These are phyloP conservation scores for Ichneumoninae sp. DNA, from an alignment of 2,888 invertebrate genomes.

Conservation along the genomic window DNA sequence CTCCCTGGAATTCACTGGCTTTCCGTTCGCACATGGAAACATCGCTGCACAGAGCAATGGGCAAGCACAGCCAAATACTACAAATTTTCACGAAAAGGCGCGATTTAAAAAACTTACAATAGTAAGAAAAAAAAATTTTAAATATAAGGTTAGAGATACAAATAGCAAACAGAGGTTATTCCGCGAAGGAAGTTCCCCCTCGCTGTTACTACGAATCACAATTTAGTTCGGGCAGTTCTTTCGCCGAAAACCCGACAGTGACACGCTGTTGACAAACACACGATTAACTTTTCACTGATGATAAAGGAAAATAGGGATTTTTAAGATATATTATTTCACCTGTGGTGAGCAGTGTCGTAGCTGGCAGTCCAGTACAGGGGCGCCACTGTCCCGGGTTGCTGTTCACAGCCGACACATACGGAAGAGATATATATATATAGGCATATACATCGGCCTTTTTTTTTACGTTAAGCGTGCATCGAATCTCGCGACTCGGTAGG, in stretches of 20 bases:
- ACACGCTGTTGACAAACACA: neutral
- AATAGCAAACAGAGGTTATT: neutral
- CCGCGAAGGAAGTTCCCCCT: neutral
- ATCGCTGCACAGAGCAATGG: neutral
- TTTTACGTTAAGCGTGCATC: slow-evolving; percentile 9
- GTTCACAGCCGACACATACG: slow-evolving; percentile 76
- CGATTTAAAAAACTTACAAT: neutral
- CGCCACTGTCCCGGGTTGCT: slow-evolving; percentile 82
- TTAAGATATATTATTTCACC: slow-evolving; percentile 74
- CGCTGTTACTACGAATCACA: neutral
- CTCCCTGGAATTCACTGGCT: slow-evolving; percentile 40
- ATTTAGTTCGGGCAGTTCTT: neutral
- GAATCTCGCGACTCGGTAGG: slow-evolving; percentile 5
- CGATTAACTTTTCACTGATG: neutral
- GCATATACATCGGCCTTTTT: neutral
- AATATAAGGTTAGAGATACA: neutral
- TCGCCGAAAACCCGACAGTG: neutral
- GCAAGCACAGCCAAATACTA: no score
- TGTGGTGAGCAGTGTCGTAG: slow-evolving; percentile 81
- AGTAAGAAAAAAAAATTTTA: no score
- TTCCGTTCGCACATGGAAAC: neutral
- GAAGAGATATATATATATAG: slow-evolving; percentile 24
- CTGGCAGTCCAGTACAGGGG: slow-evolving; percentile 82
- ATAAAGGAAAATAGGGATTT: neutral
- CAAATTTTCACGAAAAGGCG: neutral